Percentiles rank a stretch among this genome's conserved stretches.
Conservation (phyloP, 1,140 invertebrate genomes). For the Ctenoplectra terminalis region DNA sequence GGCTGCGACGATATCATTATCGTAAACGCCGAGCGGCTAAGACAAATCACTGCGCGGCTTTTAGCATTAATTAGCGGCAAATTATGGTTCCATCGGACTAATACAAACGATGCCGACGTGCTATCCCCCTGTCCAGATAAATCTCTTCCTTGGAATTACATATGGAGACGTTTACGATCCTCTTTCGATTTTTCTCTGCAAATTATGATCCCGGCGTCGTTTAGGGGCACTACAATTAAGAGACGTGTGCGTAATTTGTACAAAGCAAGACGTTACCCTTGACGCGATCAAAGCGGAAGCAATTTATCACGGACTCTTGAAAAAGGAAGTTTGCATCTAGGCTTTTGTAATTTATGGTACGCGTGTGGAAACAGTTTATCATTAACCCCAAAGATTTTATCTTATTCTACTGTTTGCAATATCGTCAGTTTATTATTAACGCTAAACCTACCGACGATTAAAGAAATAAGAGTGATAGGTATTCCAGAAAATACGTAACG, state of each 20-base stretch:
- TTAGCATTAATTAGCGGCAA: conserved; percentile 49
- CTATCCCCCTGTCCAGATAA: conserved; percentile 3
- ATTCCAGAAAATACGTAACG: no score
- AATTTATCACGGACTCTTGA: not conserved
- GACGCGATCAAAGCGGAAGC: conserved; percentile 12
- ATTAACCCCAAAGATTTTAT: no score
- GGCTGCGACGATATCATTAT: conserved; percentile 49
- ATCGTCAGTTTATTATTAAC: no score
- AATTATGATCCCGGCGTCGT: conserved; percentile 13
- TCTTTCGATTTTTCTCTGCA: not conserved
- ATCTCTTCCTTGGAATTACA: not conserved
- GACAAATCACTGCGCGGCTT: conserved; percentile 44
- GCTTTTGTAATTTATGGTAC: no score
- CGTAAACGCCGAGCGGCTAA: conserved; percentile 44
- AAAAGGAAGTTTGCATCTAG: no score
- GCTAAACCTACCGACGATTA: no score
- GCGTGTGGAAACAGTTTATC: no score
- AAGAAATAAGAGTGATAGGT: no score
- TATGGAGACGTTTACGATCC: not conserved
- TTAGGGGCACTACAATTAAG: not conserved
- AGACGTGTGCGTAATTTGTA: not conserved
- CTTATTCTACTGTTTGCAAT: no score
- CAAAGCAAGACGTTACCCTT: not conserved
- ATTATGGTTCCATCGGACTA: conserved; percentile 13
- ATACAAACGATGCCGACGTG: conserved; percentile 42